Base-by-base conservation (phyloP, 2,797 vertebrate species). In the Bovichtus variegatus region DNA sequence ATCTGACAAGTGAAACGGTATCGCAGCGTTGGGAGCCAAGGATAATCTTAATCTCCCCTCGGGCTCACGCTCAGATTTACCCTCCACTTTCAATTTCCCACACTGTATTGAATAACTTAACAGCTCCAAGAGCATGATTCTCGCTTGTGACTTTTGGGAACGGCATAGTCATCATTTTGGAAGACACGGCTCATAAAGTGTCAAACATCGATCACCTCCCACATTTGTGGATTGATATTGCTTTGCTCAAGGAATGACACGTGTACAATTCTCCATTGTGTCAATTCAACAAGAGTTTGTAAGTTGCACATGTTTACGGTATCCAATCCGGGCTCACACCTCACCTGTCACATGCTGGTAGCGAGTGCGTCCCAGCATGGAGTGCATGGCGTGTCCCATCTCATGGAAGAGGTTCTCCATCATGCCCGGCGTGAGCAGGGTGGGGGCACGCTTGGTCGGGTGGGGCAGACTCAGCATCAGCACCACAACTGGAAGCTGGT, bases 391-490 rank as follows among this genome's bases (percentile, higher is more conserved):
- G 31, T 99, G 98, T 0, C 98, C 98, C 98, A 99, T 99, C 90
- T 99, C 98, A 25, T 99, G 98, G 92, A 99, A 99, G 27, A 99
- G 97, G 88, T 99, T 99, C 84, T 99, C 98, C 98, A 99, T 97
- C 98, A 99, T 99, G 21, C 96, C 96, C 0, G 98, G 98, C 10
- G 96, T 97, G 18, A 99, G 92, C 12, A 99, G 93, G 0, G 96
- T 96, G 60, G 98, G 97, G 10, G 93, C 82, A 1, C 80, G 87
- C 76, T 92, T 94, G 23, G 94, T 94, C 27, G 97, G 95, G 3
- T 90, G 94, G 8, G 98, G 97, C 40, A 99, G 95, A 76, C 95
- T 99, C 83, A 99, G 93, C 98, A 99, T 98, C 51, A 99, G 94
- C 72, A 99, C 98, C 71, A 99, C 98, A 0, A 99, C 94, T 0